Conservation (phyloP, 2,888 invertebrate species). For the Helleia helle region DNA sequence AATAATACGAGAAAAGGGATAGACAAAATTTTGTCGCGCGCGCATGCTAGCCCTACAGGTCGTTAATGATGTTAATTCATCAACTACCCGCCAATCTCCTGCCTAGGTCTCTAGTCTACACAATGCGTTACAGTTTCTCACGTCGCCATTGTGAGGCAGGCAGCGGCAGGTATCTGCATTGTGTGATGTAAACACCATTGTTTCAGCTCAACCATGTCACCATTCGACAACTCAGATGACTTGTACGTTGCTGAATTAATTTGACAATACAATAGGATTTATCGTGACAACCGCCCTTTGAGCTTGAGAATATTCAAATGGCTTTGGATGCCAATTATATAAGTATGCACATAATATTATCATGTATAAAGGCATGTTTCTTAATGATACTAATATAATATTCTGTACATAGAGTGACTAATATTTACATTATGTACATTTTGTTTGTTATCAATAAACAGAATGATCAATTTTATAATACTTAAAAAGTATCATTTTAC, state of each 20-base stretch:
- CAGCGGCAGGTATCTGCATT: conserved; percentile 32
- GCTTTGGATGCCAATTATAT: not conserved
- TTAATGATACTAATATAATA: too few relatives aligned
- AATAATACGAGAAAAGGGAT: too few relatives aligned
- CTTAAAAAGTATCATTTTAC: too few relatives aligned
- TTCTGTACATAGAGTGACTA: too few relatives aligned
- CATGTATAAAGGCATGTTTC: too few relatives aligned
- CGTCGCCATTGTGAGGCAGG: conserved; percentile 26
- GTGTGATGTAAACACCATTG: conserved; percentile 36
- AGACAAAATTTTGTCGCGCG: too few relatives aligned
- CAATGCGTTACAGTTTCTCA: conserved; percentile 50
- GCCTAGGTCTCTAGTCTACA: conserved; percentile 23
- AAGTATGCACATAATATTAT: too few relatives aligned
- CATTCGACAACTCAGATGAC: conserved; percentile 18
- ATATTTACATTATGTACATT: too few relatives aligned
- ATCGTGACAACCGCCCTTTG: conserved; percentile 9
- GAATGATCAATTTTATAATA: too few relatives aligned
- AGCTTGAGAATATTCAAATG: not conserved
- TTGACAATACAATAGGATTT: conserved; percentile 19
- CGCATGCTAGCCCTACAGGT: too few relatives aligned
- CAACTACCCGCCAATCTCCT: conserved; percentile 2
- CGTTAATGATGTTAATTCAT: too few relatives aligned
- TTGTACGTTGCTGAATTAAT: conserved; percentile 16
- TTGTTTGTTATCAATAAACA: too few relatives aligned
- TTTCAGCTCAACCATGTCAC: conserved; percentile 37